Percentiles rank a stretch among this genome's conserved stretches.
Conservation (phyloP, 2,113 vertebrate species). For the Psittacara wagleri region DNA sequence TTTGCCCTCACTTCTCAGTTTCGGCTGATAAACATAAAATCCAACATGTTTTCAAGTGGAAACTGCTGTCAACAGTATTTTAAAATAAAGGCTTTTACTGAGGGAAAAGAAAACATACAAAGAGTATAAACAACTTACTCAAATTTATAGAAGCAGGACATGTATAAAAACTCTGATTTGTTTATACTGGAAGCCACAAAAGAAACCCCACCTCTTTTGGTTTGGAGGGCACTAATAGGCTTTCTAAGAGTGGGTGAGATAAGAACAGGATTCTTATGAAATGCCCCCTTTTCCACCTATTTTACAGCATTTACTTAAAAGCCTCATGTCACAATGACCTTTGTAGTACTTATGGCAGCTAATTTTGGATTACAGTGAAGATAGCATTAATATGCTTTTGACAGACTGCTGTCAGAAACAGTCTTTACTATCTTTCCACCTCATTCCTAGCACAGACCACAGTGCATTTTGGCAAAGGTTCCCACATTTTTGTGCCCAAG, state of each 20-base stretch:
- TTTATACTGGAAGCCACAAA: constrained; percentile 26
- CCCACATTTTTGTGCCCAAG: background rate
- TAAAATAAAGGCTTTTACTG: constrained; percentile 35
- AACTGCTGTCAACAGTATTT: constrained; percentile 30
- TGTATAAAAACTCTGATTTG: constrained; percentile 24
- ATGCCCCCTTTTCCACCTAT: background rate
- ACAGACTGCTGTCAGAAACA: background rate
- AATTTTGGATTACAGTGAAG: constrained; percentile 23
- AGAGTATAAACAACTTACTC: constrained; percentile 11
- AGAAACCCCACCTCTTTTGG: constrained; percentile 2
- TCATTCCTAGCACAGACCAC: background rate
- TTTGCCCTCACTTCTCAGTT: background rate
- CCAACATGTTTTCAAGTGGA: background rate
- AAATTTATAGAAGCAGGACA: constrained; percentile 20
- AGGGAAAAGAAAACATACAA: constrained; percentile 20
- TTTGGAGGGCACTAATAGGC: constrained; percentile 16
- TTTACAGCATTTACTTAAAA: constrained; percentile 31
- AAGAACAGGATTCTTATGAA: constrained; percentile 28
- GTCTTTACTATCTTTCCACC: background rate
- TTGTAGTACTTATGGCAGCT: constrained; percentile 32
- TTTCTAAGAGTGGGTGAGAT: constrained; percentile 15
- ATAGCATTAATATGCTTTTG: background rate
- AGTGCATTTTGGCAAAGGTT: background rate
- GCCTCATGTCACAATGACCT: constrained; percentile 51
- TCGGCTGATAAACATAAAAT: background rate